Evolutionary conservation across 1,140 invertebrate genomes (phyloP).

Genomic region (Microplitis demolitor): DNA sequence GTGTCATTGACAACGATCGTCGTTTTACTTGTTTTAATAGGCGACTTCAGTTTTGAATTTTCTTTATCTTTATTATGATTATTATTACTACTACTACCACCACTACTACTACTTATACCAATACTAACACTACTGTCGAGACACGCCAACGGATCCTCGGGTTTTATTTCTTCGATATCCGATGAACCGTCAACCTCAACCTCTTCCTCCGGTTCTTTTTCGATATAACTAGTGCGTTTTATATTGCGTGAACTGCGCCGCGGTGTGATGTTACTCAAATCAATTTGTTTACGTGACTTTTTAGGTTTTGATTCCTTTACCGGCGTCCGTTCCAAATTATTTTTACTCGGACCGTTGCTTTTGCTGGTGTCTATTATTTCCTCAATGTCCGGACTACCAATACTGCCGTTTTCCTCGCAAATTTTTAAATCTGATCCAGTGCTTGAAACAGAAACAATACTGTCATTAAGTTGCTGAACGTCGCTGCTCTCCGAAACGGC

Average conservation of each 20-base stretch:
- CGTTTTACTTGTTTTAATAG: constrained; percentile 57
- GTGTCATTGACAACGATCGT: constrained; percentile 77
- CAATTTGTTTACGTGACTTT: constrained; percentile 54
- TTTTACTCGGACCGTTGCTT: constrained; percentile 44
- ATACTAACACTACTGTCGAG: constrained; percentile 37
- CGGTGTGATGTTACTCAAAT: constrained; percentile 60
- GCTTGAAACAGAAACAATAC: constrained; percentile 37
- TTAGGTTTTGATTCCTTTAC: constrained; percentile 42
- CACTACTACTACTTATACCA: too few species aligned
- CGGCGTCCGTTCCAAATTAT: constrained; percentile 28
- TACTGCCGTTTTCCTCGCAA: constrained; percentile 57
- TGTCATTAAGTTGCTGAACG: constrained; percentile 35
- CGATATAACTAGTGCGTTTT: constrained; percentile 68
- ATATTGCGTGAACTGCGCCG: constrained; percentile 69
- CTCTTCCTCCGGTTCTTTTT: constrained; percentile 67
- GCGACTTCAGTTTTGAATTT: constrained; percentile 54
- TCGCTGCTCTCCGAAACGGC: constrained; percentile 30
- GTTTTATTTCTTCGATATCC: constrained; percentile 70
- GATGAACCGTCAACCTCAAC: constrained; percentile 68
- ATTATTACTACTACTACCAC: too few species aligned
- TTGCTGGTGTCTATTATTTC: constrained; percentile 49
- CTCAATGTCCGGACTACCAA: constrained; percentile 55
- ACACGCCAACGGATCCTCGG: constrained; percentile 70
- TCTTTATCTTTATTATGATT: constrained; percentile 52
- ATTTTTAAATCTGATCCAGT: constrained; percentile 51